Percentiles rank a stretch among this genome's conserved stretches.
Conservation (phyloP, 2,888 invertebrate species). For the Axea sp. region DNA sequence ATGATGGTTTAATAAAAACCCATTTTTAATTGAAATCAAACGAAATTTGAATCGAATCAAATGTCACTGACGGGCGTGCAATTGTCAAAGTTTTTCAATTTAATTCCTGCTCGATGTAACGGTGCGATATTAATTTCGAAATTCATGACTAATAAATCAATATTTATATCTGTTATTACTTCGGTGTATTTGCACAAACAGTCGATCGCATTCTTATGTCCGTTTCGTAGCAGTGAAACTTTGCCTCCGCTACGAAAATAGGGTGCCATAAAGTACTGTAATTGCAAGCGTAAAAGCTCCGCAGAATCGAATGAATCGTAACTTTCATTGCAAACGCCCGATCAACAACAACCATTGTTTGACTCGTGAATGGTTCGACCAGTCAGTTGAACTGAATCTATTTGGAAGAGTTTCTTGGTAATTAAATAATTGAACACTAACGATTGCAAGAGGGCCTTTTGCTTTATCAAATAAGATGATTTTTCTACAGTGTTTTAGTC, state of each 20-base stretch:
- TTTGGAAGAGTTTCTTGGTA: constrained; percentile 60
- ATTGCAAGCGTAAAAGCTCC: constrained; percentile 41
- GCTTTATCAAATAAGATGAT: constrained; percentile 65
- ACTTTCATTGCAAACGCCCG: constrained; percentile 41
- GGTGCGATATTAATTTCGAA: constrained; percentile 17
- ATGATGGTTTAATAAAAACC: constrained; percentile 10
- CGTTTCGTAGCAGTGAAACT: constrained; percentile 2
- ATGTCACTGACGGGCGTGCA: constrained; percentile 4
- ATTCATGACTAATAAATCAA: constrained; percentile 26
- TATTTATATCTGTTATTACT: constrained; percentile 28
- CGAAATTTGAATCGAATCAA: constrained; percentile 33
- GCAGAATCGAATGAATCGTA: constrained; percentile 35
- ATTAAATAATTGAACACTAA: constrained; percentile 74
- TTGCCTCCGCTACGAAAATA: constrained; percentile 14
- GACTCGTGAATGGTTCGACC: no score
- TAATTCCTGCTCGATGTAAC: constrained; percentile 9
- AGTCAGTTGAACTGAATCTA: constrained; percentile 26
- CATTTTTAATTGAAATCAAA: constrained; percentile 29
- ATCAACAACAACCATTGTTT: constrained; percentile 52
- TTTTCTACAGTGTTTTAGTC: no score
- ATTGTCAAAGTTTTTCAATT: constrained; percentile 28
- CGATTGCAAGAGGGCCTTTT: constrained; percentile 70
- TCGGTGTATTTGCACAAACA: constrained; percentile 29
- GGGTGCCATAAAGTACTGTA: constrained; percentile 19
- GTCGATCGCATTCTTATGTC: constrained; percentile 32